These are phyloP conservation scores for Apotomis betuletana DNA, from an alignment of 2,888 invertebrate genomes.

Conservation along the genomic window DNA sequence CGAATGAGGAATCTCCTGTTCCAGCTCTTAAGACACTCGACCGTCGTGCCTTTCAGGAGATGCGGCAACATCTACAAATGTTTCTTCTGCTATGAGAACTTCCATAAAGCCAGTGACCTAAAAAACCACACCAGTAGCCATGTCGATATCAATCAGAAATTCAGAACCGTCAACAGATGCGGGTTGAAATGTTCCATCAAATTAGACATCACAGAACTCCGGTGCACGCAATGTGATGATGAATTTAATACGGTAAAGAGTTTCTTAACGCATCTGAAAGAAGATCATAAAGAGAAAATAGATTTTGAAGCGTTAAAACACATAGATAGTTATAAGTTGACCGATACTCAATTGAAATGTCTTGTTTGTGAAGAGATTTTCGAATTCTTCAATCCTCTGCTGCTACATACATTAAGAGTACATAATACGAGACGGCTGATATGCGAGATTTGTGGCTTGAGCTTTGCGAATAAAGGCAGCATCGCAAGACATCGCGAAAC, in stretches of 20 bases:
- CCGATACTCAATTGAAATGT: conserved; percentile 33
- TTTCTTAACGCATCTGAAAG: conserved; percentile 21
- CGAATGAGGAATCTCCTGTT: conserved; percentile 46
- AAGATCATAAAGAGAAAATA: not conserved
- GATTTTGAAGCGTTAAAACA: conserved; percentile 16
- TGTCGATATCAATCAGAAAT: not conserved
- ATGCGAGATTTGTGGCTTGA: conserved; percentile 30
- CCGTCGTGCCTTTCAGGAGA: conserved; percentile 50
- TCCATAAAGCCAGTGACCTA: conserved; percentile 17
- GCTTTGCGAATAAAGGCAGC: conserved; percentile 9
- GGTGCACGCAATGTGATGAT: conserved; percentile 19
- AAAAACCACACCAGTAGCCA: conserved; percentile 15
- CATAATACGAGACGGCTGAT: conserved; percentile 14
- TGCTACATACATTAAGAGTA: conserved; percentile 42
- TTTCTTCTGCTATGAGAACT: conserved; percentile 46
- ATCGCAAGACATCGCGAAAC: conserved; percentile 16
- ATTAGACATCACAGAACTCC: conserved; percentile 21
- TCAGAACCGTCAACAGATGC: conserved; percentile 3
- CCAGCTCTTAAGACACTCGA: conserved; percentile 47
- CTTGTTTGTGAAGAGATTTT: conserved; percentile 36
- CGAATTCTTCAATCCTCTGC: conserved; percentile 29
- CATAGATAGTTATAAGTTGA: conserved; percentile 34
- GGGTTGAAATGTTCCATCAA: conserved; percentile 6
- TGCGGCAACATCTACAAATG: conserved; percentile 49
- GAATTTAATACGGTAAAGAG: not conserved